Evolutionary conservation across 2,797 vertebrate genomes (phyloP).

Genomic region (Notoglanidium macrostoma): DNA sequence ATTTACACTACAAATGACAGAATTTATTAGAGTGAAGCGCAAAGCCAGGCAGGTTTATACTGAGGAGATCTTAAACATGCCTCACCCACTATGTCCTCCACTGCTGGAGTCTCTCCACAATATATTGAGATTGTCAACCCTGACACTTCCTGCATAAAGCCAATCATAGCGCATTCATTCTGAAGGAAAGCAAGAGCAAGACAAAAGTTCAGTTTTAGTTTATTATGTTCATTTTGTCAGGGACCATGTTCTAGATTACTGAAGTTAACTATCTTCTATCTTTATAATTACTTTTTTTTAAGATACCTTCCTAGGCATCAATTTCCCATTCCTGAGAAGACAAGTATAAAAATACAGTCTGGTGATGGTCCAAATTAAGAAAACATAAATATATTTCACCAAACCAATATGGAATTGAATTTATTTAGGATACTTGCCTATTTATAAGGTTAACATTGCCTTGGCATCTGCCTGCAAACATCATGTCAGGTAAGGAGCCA

Average conservation of each 20-base stretch:
- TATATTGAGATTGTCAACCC: constrained; percentile 34
- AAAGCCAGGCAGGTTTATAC: constrained; percentile 53
- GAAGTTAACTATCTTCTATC: neutral
- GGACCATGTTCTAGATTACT: neutral
- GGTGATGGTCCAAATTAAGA: no score
- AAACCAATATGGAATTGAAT: neutral
- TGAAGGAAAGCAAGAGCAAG: neutral
- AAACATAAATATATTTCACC: no score
- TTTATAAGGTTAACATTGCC: neutral
- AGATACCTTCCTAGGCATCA: neutral
- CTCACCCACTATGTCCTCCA: constrained; percentile 21
- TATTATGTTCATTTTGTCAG: neutral
- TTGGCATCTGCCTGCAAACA: no score
- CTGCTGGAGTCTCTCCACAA: neutral
- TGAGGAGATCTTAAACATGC: constrained; percentile 54
- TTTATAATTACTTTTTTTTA: neutral
- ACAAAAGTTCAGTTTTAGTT: neutral
- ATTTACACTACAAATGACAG: constrained; percentile 51
- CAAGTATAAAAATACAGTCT: no score
- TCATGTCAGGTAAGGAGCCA: neutral
- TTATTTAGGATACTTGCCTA: neutral
- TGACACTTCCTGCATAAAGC: neutral
- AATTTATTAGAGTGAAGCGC: constrained; percentile 51
- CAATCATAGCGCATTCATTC: neutral
- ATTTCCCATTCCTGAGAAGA: no score